These are phyloP conservation scores for Neotragus moschatus DNA, from an alignment of 2,113 vertebrate species.

Conservation along the genomic window DNA sequence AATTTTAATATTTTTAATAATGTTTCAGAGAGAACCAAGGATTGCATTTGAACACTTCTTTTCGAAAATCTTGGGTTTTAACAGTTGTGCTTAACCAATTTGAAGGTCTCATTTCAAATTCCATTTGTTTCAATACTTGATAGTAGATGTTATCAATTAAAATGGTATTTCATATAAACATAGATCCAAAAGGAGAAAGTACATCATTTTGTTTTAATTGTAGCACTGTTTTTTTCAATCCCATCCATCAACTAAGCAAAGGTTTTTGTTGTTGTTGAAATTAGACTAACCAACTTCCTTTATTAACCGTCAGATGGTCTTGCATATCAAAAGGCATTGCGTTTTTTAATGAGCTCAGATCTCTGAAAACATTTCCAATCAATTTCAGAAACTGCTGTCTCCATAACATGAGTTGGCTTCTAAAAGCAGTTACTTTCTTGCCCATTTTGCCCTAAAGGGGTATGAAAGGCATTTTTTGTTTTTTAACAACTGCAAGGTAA, in stretches of 20 bases:
- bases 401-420: neutral
- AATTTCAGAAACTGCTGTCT: neutral
- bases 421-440: neutral
- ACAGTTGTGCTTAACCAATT: neutral
- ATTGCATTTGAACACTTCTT: neutral
- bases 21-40: neutral
- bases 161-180: neutral
- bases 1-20: slow-evolving; percentile 2
- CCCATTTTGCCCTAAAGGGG: neutral
- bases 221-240: neutral
- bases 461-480: neutral
- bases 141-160: neutral
- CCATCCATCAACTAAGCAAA: neutral
- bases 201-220: neutral
- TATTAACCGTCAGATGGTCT: neutral
- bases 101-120: neutral
- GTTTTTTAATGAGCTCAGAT: neutral
- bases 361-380: neutral
- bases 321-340: neutral
- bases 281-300: neutral
- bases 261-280: neutral
- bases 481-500: neutral
- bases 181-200: neutral
- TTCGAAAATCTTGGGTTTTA: neutral
- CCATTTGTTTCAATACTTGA: neutral